phyloP scores from a whole-genome alignment of 2,797 vertebrate species.

The Microctenopoma lineatum region DNA sequence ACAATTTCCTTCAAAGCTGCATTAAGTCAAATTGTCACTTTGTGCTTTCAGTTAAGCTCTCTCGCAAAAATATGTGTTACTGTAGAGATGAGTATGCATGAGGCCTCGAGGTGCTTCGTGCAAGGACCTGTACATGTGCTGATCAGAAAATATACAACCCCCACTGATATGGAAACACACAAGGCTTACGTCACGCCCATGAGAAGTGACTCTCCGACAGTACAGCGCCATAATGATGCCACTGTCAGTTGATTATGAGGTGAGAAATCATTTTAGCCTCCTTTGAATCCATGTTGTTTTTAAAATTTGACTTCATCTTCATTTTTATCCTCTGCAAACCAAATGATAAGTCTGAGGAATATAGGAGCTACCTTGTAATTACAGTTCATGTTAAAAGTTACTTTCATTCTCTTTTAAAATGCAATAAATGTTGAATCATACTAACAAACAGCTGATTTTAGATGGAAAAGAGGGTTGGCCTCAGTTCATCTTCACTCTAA shows the following conservation, averaged over 20 bases:
- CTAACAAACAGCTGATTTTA: conserved; percentile 1
- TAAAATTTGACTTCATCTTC: not conserved
- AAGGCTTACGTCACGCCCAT: conserved; percentile 10
- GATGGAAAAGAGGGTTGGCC: conserved; percentile 1
- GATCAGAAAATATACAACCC: conserved; percentile 42
- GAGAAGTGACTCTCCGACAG: conserved; percentile 1
- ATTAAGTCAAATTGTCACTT: conserved; percentile 31
- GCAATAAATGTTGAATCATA: not conserved
- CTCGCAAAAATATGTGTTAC: conserved; percentile 28
- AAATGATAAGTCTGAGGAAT: not conserved
- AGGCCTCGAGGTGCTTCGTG: conserved; percentile 48
- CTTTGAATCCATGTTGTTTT: not conserved
- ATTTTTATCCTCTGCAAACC: conserved; percentile 2
- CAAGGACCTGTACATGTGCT: conserved; percentile 56
- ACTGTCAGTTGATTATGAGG: conserved; percentile 2
- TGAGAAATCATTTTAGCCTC: not conserved
- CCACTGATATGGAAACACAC: conserved; percentile 30
- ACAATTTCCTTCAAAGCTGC: conserved; percentile 49
- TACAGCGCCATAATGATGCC: not conserved
- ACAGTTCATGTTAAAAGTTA: not conserved
- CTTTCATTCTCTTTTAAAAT: conserved; percentile 7
- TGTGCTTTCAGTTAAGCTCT: conserved; percentile 65
- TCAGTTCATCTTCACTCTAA: not conserved
- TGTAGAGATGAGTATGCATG: conserved; percentile 28
- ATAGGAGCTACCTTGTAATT: not conserved